Base-by-base conservation (phyloP, 2,113 vertebrate genomes). In the Larimichthys crocea region DNA sequence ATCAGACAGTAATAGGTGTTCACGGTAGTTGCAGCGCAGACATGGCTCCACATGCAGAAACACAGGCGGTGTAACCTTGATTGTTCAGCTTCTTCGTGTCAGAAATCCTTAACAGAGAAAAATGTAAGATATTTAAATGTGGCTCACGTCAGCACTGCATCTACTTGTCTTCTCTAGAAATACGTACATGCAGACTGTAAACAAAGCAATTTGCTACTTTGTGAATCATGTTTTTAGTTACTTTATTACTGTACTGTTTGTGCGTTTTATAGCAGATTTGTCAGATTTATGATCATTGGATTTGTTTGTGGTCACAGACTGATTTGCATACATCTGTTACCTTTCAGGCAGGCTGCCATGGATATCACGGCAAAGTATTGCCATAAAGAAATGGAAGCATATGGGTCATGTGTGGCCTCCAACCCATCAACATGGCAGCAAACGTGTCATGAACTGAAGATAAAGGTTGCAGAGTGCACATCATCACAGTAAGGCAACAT, bases 321-420 rank as follows among this genome's bases (percentile, higher is more conserved):
- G 19, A 29, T 65, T 57, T 17, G 22, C 26, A n/a, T 61, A 17
- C 8, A 42, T 55, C 2, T 79, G 53, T 73, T 12, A 64, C 12
- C 3, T 81, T 75, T n/a, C 74, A 99, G 98, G 98, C 95, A 99
- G 90, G 97, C 96, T 4, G 98, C 97, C 1, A 94, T 99, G 94
- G 95, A 97, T 31, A 91, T 98, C 63, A 96, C 97, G 1, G 94
- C 95, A 0, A 96, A 95, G 1, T 96, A 96, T 76, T 99, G 98
- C 76, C 90, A 94, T 14, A 93, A 88, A 62, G 96, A 99, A 91
- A 92, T 98, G 90, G 97, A 99, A 64, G 94, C 93, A 7, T 99
- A 98, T 46, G 97, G 97, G 12, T 93, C 92, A 12, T 99, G 98
- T 66, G 98, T 99, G 50, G 92, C 95, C 1, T 92, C 95, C 62